Percentiles rank a stretch among this genome's conserved stretches.
These are phyloP conservation scores for Serrognathus titanus DNA, from an alignment of 2,888 invertebrate genomes.

Conservation along the genomic window DNA sequence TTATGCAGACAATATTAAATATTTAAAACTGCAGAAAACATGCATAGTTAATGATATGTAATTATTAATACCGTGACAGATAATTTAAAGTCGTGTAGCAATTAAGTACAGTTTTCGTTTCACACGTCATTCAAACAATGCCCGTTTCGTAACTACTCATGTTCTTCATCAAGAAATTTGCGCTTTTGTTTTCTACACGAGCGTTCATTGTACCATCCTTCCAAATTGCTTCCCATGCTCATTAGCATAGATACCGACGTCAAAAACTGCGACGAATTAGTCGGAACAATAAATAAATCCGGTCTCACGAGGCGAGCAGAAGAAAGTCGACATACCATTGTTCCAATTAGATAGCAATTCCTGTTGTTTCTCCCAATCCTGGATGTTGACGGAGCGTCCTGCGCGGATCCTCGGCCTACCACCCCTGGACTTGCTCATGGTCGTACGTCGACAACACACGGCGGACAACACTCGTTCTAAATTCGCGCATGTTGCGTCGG, in stretches of 20 bases:
- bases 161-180: no score
- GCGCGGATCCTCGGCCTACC: slow-evolving; percentile 43
- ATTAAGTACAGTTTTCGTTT: no score
- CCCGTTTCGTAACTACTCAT: no score
- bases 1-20: no score
- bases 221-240: no score
- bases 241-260: neutral
- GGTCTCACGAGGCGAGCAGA: neutral
- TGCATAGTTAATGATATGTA: no score
- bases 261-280: neutral
- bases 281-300: neutral
- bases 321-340: slow-evolving; percentile 48
- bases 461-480: slow-evolving; percentile 6
- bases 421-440: slow-evolving; percentile 10
- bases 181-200: no score
- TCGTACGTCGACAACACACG: slow-evolving; percentile 9
- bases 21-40: no score
- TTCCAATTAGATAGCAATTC: slow-evolving; percentile 53
- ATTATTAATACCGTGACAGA: no score
- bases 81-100: no score
- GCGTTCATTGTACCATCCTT: no score
- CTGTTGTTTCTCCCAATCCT: slow-evolving; percentile 51
- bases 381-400: slow-evolving; percentile 48
- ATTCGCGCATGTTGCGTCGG: slow-evolving; percentile 9
- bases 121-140: no score